Percentiles rank a stretch among this genome's conserved stretches.
Conservation (phyloP, 2,797 vertebrate genomes). For the Microcaecilia unicolor region DNA sequence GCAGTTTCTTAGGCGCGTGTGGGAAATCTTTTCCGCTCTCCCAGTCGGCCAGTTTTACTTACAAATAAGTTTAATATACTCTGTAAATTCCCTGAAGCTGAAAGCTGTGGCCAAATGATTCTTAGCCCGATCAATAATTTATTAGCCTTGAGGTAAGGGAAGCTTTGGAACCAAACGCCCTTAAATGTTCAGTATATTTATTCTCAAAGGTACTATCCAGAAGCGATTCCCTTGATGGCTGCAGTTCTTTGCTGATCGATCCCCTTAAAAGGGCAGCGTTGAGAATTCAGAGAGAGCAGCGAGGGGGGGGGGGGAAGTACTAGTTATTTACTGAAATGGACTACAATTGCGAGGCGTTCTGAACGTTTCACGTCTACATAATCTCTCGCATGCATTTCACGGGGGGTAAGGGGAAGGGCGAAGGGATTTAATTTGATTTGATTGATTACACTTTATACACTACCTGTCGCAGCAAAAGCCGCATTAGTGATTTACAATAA, state of each 20-base stretch:
- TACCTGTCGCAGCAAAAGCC: too few relatives aligned
- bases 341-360: too few relatives aligned
- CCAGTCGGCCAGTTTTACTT: conserved; percentile 21
- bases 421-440: too few relatives aligned
- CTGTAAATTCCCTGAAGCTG: conserved; percentile 8
- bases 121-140: conserved; percentile 17
- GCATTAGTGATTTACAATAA: too few relatives aligned
- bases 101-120: conserved; percentile 6
- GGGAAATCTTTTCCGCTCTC: conserved; percentile 16
- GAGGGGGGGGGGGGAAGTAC: conserved; percentile 20
- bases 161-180: conserved; percentile 11
- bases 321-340: conserved; percentile 16
- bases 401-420: too few relatives aligned
- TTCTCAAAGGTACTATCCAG: conserved; percentile 14
- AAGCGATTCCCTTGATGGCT: conserved; percentile 35
- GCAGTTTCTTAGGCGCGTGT: neutral
- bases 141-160: conserved; percentile 9
- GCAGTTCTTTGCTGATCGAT: conserved; percentile 23
- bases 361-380: too few relatives aligned
- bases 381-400: too few relatives aligned
- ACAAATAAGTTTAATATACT: conserved; percentile 22
- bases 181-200: conserved; percentile 29
- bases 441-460: too few relatives aligned
- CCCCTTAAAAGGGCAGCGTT: conserved; percentile 27
- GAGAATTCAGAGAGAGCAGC: conserved; percentile 24